Conservation (phyloP, 2,797 vertebrate genomes). For the Cuniculus paca region DNA sequence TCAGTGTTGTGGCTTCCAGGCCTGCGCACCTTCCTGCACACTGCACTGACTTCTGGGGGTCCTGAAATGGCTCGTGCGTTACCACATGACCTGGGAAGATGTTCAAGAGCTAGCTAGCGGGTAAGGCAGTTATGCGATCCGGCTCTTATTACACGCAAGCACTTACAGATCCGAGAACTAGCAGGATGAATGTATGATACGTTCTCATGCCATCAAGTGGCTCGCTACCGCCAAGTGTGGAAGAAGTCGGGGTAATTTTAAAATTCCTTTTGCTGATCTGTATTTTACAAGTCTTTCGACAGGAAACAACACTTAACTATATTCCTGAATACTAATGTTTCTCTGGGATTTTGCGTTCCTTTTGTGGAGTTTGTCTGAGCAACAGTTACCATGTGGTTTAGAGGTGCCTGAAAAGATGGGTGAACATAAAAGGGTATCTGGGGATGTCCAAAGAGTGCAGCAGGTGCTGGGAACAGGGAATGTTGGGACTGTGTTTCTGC, state of each 20-base stretch:
- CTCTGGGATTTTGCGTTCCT: neutral
- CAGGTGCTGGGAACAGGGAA: neutral
- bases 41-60: neutral
- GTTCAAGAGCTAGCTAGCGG: conserved; percentile 48
- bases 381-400: neutral
- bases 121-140: neutral
- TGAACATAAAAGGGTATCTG: neutral
- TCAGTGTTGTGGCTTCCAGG: neutral
- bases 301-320: neutral
- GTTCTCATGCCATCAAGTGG: neutral
- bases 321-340: conserved; percentile 8
- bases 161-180: conserved; percentile 40
- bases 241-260: neutral
- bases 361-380: conserved; percentile 45
- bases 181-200: neutral
- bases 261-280: conserved; percentile 23
- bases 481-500: neutral
- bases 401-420: neutral
- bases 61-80: conserved; percentile 53
- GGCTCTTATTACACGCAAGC: neutral
- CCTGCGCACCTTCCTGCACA: neutral
- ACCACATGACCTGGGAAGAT: conserved; percentile 57
- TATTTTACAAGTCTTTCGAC: conserved; percentile 33
- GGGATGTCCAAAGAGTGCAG: neutral
- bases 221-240: neutral